Conservation (phyloP, 2,797 vertebrate genomes). For the Sebastolobus alascanus region DNA sequence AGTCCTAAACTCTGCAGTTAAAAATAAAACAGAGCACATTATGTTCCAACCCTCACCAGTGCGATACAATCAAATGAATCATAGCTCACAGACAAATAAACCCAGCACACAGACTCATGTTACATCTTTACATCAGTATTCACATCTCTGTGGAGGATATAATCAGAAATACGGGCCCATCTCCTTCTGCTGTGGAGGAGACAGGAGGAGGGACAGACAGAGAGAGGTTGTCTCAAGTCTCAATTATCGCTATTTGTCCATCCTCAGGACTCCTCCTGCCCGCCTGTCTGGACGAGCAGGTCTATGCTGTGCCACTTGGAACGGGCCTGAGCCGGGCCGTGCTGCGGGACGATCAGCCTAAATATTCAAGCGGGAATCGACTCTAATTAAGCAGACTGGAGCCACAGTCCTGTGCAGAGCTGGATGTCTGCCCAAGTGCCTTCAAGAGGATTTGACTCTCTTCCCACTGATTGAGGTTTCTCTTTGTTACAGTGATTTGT, state of each 20-base stretch:
- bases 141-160: conserved; percentile 29
- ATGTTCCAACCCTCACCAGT: conserved; percentile 20
- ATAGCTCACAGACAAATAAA: conserved; percentile 36
- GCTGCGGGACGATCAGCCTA: conserved; percentile 67
- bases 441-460: conserved; percentile 74
- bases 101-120: conserved; percentile 6
- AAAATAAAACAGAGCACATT: conserved; percentile 33
- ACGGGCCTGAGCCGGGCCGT: conserved; percentile 34
- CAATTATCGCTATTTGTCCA: conserved; percentile 54
- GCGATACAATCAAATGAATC: conserved; percentile 47
- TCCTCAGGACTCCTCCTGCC: conserved; percentile 37
- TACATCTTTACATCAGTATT: conserved; percentile 35
- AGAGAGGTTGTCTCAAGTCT: conserved; percentile 47
- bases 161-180: conserved; percentile 33
- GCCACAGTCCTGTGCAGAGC: conserved; percentile 66
- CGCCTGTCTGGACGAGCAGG: conserved; percentile 44
- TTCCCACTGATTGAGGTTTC: conserved; percentile 63
- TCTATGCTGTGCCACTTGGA: conserved; percentile 35
- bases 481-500: conserved; percentile 69
- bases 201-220: neutral
- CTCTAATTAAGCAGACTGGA: conserved; percentile 80
- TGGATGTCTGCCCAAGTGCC: conserved; percentile 72
- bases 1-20: conserved; percentile 30
- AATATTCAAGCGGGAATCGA: conserved; percentile 74
- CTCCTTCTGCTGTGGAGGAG: conserved; percentile 22